Evolutionary conservation across 1,140 invertebrate species (phyloP).

Genomic region (Papilio polytes): DNA sequence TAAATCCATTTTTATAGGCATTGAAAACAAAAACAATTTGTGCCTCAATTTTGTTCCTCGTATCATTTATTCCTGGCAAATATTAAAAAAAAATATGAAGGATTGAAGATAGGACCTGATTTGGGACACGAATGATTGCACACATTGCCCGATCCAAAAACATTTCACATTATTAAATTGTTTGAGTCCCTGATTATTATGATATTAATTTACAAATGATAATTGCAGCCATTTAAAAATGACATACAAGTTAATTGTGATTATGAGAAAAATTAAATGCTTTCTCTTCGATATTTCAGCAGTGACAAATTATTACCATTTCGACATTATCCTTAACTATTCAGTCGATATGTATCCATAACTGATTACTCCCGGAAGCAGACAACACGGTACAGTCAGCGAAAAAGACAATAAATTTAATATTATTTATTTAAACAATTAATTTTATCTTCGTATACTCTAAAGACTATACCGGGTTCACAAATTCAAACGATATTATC

Average conservation of each 20-base stretch:
- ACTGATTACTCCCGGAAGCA: conserved; percentile 57
- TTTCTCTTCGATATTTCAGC: conserved; percentile 62
- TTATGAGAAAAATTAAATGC: conserved; percentile 72
- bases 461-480: conserved; percentile 35
- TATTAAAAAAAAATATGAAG: background rate
- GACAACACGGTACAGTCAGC: conserved; percentile 40
- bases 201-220: conserved; percentile 6
- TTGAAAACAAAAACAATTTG: background rate
- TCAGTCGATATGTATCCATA: conserved; percentile 73
- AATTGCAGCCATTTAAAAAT: conserved; percentile 31
- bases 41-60: background rate
- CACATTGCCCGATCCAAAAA: conserved; percentile 30
- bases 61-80: background rate
- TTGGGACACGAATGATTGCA: conserved; percentile 27
- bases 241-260: conserved; percentile 19
- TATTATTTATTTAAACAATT: background rate
- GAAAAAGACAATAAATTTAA: conserved; percentile 37
- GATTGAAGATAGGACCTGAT: conserved; percentile 19
- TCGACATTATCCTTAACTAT: conserved; percentile 65
- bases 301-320: conserved; percentile 60
- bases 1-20: conserved; percentile 14
- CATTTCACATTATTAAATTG: conserved; percentile 25
- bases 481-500: background rate
- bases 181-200: conserved; percentile 36
- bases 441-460: conserved; percentile 43